Evolutionary conservation across 2,888 invertebrate species (phyloP).

Genomic region (Xylophagus ater): DNA sequence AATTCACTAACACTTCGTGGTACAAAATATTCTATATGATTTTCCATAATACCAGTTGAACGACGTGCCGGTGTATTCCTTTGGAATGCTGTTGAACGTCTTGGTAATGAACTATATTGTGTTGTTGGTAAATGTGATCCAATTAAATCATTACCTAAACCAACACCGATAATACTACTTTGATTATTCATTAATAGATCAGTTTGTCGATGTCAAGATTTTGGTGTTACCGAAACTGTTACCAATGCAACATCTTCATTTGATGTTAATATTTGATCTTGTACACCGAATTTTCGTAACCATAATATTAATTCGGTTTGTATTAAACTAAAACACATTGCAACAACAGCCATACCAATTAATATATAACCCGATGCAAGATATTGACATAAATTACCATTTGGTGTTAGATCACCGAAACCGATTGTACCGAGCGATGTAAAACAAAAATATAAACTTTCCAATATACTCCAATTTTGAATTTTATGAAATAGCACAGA

Average conservation of each 20-base stretch:
- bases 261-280: constrained; percentile 39
- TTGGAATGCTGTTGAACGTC: constrained; percentile 45
- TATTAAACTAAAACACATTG: constrained; percentile 78
- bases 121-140: constrained; percentile 40
- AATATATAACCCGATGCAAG: constrained; percentile 72
- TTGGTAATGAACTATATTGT: constrained; percentile 48
- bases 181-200: constrained; percentile 35
- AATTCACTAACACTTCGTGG: constrained; percentile 76
- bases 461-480: constrained; percentile 84
- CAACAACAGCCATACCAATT: constrained; percentile 73
- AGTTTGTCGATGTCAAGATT: constrained; percentile 47
- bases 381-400: constrained; percentile 57
- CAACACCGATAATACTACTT: constrained; percentile 27
- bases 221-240: constrained; percentile 43
- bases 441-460: constrained; percentile 74
- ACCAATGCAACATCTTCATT: constrained; percentile 43
- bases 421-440: constrained; percentile 72
- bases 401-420: constrained; percentile 67
- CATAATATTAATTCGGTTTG: constrained; percentile 58
- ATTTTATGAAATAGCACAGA: constrained; percentile 80
- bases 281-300: constrained; percentile 38
- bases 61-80: constrained; percentile 54
- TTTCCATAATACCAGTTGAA: constrained; percentile 49
- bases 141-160: constrained; percentile 35
- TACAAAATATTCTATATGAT: constrained; percentile 69